Evolutionary conservation across 2,797 vertebrate species (phyloP), one percentile per base, ranked within the genome.

Genomic region (Neosilurus mollespiculum): DNA sequence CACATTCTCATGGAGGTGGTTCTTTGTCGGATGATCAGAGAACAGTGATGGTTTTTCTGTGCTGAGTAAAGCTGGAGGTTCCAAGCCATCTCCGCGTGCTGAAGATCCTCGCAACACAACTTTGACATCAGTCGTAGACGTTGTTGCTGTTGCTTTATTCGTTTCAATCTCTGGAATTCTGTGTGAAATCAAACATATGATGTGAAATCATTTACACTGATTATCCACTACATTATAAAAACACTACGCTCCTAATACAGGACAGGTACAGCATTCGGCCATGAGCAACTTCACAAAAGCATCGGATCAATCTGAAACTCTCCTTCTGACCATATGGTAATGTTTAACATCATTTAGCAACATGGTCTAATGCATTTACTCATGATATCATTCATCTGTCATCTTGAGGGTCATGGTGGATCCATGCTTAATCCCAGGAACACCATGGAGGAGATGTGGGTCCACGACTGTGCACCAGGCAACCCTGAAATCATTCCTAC

Each of bases 1-100:
- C 81, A 92, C 91, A 22, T 91, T 92, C 15, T 88, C 91, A 15
- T 91, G 91, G 72, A 89, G 81, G 67, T 92, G 91, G 54, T 83
- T 89, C 78, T 88, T 87, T 51, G 81, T 82, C 3, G 77, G 83
- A 69, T 90, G 91, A 83, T 85, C 79, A 4, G 79, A 81, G 30
- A 80, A 10, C 24, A 79, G 11, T 53, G 51, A 14, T 11, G 61
- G 2, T 53, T 53, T 8, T 53, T 82, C 72, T 30, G 64, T 43
- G 26, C 20, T 49, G 79, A 53, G 34, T 14, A 16, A 24, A 20
- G 66, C 34, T 18, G 80, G 66, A 6, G 77, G 34, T 49, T 70
- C 49, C 0, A 59, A 71, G 43, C 72, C 71, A 75, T 65, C 82
- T 62, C 12, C 22, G 81, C 83, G 80, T 67, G n/a, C 51, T 62